Evolutionary conservation across 1,140 invertebrate species (phyloP), one percentile per base, ranked within the genome.

Genomic region (Aphelinus atriplicis): DNA sequence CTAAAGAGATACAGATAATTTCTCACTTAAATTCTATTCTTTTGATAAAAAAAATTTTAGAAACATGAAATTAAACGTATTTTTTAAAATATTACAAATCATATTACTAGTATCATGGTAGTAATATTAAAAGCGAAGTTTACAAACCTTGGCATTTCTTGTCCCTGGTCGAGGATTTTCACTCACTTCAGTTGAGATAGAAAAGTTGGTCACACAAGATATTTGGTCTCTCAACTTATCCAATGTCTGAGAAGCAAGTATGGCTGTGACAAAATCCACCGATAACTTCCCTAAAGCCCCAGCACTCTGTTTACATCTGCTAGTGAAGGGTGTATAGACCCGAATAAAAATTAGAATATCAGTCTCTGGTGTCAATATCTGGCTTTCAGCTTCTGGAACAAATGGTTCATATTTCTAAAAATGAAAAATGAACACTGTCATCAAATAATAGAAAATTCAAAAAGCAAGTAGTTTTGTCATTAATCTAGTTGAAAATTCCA

Each of bases 191-290:
- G 88, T 86, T 51, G 91, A 86, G 68, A 91, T 84, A 56, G 88
- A 87, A 42, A 90, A 83, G 84, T 95, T 93, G 73, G 92, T 92
- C 10, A 90, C 78, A 81, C 94, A 96, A 1, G 81, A 84, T 69
- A 95, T 91, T 76, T 90, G 90, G 79, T 95, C 93, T 26, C 92
- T 86, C 10, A 95, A 83, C 45, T 90, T 89, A 47, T 89, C 88
- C 73, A 96, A 84, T 47, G 84, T 89, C 78, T 94, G 92, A 57
- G 85, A 86, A 0, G 93, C 93, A 45, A 91, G 79, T 45, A 95
- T 86, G 9, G 90, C 80, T 61, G 92, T 86, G 73, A 93, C 90
- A 80, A 90, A 89, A 57, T 86, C 85, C 60, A 91, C 7, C 89
- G 89, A 81, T 82, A 83, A 0, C 82, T 81, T 77, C 53, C 75